Percentiles rank a stretch among this genome's conserved stretches.
Conservation (phyloP, 2,888 invertebrate genomes). For the Hyposoter didymator region DNA sequence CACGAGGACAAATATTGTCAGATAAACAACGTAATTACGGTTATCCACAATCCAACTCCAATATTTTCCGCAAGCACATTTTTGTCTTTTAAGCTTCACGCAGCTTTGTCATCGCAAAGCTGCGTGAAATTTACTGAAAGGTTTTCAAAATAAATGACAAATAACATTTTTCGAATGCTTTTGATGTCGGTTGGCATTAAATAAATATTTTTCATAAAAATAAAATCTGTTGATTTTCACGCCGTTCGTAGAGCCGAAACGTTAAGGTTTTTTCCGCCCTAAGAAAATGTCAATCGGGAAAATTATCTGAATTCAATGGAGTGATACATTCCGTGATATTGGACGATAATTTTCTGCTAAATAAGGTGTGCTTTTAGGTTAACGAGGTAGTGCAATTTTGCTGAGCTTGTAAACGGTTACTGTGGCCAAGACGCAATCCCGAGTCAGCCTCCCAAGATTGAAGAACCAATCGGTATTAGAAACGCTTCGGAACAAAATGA, state of each 20-base stretch:
- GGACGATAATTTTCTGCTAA: slow-evolving; percentile 51
- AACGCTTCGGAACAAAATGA: slow-evolving; percentile 24
- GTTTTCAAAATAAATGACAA: background rate
- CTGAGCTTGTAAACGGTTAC: slow-evolving; percentile 20
- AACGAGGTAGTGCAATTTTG: slow-evolving; percentile 42
- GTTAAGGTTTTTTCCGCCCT: background rate
- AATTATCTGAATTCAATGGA: slow-evolving; percentile 28
- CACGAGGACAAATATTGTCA: slow-evolving; percentile 3
- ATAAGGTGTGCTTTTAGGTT: slow-evolving; percentile 19
- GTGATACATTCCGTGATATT: slow-evolving; percentile 41
- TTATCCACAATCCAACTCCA: background rate
- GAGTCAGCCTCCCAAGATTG: slow-evolving; percentile 53
- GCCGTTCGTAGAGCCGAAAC: background rate
- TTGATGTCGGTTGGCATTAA: background rate
- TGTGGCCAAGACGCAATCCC: slow-evolving; percentile 23
- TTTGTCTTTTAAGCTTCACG: background rate
- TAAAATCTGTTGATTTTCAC: background rate
- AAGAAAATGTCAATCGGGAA: background rate
- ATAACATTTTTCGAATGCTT: background rate
- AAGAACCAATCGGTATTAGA: slow-evolving; percentile 56
- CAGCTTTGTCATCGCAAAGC: background rate
- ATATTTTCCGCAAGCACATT: background rate
- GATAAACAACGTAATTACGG: background rate
- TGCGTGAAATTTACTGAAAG: background rate
- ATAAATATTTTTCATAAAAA: background rate